Evolutionary conservation across 2,888 invertebrate genomes (phyloP), one percentile per base, ranked within the genome.

Genomic region (Ommatoiulus sabulosus): DNA sequence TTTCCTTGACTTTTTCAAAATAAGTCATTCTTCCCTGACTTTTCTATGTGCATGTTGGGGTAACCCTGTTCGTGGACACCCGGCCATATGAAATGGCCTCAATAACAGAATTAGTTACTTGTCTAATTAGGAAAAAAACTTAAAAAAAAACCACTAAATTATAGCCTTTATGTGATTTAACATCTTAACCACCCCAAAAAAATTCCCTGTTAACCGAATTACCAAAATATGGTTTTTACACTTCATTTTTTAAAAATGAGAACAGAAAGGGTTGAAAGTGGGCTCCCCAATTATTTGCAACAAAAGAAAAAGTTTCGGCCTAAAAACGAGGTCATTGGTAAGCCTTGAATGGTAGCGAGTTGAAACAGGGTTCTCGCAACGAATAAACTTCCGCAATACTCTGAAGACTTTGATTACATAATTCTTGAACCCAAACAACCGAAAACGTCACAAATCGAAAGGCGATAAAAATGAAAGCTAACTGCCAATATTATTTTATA

Each of bases 211-310:
- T 57, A 15, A 57, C 10, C 57, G 15, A 20, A 20, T 20, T 12
- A 7, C 63, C 7, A 20, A 63, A 63, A 63, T 63, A 63, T n/a
- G 63, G 63, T 5, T 63, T 63, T 63, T 20, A 20, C 8, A 63
- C 63, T 7, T 8, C 63, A n/a, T 12, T 48, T 63, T 63, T 63
- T 63, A n/a, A 63, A 63, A 63, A 63, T 63, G 63, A 63, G 63
- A 63, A 63, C 63, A 63, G n/a, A 63, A 20, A 63, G 63, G n/a
- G 63, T 63, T 63, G 20, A 63, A 63, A n/a, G 63, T 20, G 63
- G 63, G 20, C 63, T 20, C 63, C 7, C 20, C 63, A 63, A 63
- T 63, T 63, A 63, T 20, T 63, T 20, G 5, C 63, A 20, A 63
- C 63, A 63, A n/a, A 63, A 52, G 3, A 52, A 52, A n/a, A 63